Evolutionary conservation across 2,888 invertebrate species (phyloP).

Genomic region (Steinernema carpocapsae): DNA sequence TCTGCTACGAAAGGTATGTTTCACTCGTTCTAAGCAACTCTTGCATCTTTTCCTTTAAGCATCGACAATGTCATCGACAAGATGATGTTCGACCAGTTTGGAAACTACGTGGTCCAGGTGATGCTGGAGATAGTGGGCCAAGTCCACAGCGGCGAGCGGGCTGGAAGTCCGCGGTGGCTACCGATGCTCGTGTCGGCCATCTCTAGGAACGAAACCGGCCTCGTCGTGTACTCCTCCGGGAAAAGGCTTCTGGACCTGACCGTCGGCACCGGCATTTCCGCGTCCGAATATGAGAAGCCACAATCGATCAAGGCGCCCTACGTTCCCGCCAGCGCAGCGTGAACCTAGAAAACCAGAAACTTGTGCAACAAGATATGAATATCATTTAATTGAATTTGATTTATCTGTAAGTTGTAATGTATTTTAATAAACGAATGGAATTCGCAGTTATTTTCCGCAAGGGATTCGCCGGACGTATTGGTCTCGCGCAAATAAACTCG

Average conservation of each 20-base stretch:
- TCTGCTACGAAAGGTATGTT: background rate
- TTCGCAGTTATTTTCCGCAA: background rate
- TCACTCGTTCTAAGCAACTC: background rate
- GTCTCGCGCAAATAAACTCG: no score
- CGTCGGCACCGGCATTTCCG: background rate
- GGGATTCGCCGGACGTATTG: background rate
- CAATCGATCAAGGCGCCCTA: background rate
- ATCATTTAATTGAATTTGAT: background rate
- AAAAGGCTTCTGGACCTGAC: conserved; percentile 12
- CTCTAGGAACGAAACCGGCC: background rate
- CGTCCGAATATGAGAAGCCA: background rate
- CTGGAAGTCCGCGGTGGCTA: conserved; percentile 19
- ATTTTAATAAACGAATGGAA: conserved; percentile 6
- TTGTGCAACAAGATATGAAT: background rate
- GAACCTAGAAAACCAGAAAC: no score
- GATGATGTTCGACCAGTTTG: conserved; percentile 66
- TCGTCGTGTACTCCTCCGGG: conserved; percentile 4
- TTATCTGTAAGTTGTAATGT: background rate
- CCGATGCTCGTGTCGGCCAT: conserved; percentile 25
- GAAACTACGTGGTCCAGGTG: conserved; percentile 66
- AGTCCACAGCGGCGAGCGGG: background rate
- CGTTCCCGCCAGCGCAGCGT: no score
- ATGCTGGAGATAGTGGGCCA: conserved; percentile 48
- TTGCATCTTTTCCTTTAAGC: background rate
- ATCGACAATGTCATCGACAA: conserved; percentile 54